Conservation (phyloP, 1,140 invertebrate species). For the Musca domestica region DNA sequence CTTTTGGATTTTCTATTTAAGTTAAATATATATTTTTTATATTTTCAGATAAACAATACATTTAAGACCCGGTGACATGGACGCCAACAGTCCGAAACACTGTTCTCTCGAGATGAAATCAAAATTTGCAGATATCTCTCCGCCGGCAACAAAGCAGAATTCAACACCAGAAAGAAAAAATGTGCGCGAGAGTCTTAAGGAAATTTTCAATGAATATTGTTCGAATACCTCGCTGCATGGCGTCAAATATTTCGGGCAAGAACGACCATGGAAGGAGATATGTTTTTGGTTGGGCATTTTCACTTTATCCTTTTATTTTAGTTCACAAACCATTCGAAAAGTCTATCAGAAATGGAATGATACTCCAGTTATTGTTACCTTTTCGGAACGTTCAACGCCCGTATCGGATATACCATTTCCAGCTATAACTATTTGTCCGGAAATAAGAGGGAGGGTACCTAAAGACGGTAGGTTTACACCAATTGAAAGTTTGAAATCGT, state of each 20-base stretch:
- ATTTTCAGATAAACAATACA: too few relatives aligned
- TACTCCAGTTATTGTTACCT: conserved; percentile 61
- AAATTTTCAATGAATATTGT: conserved; percentile 51
- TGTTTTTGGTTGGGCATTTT: conserved; percentile 59
- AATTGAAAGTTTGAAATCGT: too few relatives aligned
- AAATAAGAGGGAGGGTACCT: conserved; percentile 44
- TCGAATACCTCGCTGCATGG: conserved; percentile 55
- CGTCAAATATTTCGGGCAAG: conserved; percentile 55
- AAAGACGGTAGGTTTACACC: too few relatives aligned
- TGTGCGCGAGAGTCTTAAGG: neutral
- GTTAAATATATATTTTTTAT: too few relatives aligned
- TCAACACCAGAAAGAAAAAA: too few relatives aligned
- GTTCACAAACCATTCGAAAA: conserved; percentile 55
- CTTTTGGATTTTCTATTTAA: too few relatives aligned
- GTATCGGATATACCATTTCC: conserved; percentile 61
- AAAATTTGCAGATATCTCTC: too few relatives aligned
- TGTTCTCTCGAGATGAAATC: too few relatives aligned
- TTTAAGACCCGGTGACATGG: too few relatives aligned
- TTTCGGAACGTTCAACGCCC: conserved; percentile 58
- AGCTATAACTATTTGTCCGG: conserved; percentile 59
- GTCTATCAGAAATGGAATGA: conserved; percentile 60
- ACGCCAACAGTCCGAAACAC: too few relatives aligned
- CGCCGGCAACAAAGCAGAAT: too few relatives aligned
- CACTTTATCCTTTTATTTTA: conserved; percentile 55
- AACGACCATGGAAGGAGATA: conserved; percentile 50